phyloP scores from a whole-genome alignment of 2,888 invertebrate species.

The Cinara cedri region DNA sequence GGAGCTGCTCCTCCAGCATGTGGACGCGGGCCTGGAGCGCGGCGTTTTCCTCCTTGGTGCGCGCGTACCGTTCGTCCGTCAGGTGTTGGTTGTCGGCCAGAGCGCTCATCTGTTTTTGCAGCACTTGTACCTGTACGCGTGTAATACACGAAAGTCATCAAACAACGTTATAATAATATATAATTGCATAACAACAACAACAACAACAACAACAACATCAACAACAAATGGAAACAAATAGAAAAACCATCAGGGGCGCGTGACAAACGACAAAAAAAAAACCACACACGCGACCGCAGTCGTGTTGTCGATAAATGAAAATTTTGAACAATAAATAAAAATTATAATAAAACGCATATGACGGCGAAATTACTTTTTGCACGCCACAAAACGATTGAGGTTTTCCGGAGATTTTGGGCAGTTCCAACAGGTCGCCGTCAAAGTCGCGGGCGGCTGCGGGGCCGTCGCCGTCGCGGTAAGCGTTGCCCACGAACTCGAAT shows the following conservation, averaged over 20 bases:
- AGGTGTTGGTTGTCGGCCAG: conserved; percentile 86
- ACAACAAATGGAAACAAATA: too few species aligned
- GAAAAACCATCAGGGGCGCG: conserved; percentile 7
- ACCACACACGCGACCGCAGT: background rate
- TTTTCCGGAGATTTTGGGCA: conserved; percentile 31
- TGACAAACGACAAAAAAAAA: background rate
- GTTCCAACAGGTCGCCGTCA: conserved; percentile 7
- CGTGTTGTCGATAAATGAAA: background rate
- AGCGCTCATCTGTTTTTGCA: conserved; percentile 90
- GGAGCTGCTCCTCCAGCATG: conserved; percentile 87
- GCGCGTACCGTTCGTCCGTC: conserved; percentile 85
- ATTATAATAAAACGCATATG: background rate
- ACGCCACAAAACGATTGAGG: background rate
- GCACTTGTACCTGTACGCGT: conserved; percentile 78
- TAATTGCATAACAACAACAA: background rate
- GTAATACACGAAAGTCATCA: background rate
- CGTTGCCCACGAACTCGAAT: conserved; percentile 73
- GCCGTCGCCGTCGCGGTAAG: conserved; percentile 16
- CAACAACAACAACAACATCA: too few species aligned
- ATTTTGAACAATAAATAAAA: background rate
- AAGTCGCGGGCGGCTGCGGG: conserved; percentile 55
- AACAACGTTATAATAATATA: background rate
- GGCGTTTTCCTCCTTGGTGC: conserved; percentile 91
- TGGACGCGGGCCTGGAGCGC: conserved; percentile 84
- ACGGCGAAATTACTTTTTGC: conserved; percentile 37